These are phyloP conservation scores for Thalassophryne amazonica DNA, from an alignment of 2,797 vertebrate genomes.

Conservation along the genomic window DNA sequence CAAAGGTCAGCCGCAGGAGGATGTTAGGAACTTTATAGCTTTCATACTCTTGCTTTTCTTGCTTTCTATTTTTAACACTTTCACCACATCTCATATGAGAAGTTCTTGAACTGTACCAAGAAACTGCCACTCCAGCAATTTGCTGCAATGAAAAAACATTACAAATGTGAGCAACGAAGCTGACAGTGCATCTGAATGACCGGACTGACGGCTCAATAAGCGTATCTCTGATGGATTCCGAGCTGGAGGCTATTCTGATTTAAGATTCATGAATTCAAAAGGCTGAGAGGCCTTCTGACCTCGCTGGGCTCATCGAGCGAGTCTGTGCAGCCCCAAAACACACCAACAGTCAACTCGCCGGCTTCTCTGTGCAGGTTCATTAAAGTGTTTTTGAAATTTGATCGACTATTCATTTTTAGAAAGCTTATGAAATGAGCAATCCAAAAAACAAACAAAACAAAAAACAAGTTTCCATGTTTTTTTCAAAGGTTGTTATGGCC, in stretches of 20 bases:
- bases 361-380: no score
- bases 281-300: neutral
- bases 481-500: no score
- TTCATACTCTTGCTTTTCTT: neutral
- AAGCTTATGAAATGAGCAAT: no score
- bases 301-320: no score
- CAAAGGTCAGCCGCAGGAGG: neutral
- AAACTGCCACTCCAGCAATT: constrained; percentile 24
- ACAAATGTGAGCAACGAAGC: constrained; percentile 25
- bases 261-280: constrained; percentile 14
- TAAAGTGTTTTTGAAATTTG: no score
- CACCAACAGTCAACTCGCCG: no score
- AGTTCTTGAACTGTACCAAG: constrained; percentile 4
- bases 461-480: no score
- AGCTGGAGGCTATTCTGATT: neutral
- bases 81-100: constrained; percentile 1
- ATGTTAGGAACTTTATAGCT: neutral
- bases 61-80: neutral
- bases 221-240: constrained; percentile 13
- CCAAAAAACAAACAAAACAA: no score
- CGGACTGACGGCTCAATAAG: constrained; percentile 10
- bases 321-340: no score
- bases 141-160: constrained; percentile 43
- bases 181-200: constrained; percentile 37
- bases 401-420: no score